These are phyloP conservation scores for Onychostoma macrolepis DNA, from an alignment of 2,113 vertebrate genomes.

Conservation along the genomic window DNA sequence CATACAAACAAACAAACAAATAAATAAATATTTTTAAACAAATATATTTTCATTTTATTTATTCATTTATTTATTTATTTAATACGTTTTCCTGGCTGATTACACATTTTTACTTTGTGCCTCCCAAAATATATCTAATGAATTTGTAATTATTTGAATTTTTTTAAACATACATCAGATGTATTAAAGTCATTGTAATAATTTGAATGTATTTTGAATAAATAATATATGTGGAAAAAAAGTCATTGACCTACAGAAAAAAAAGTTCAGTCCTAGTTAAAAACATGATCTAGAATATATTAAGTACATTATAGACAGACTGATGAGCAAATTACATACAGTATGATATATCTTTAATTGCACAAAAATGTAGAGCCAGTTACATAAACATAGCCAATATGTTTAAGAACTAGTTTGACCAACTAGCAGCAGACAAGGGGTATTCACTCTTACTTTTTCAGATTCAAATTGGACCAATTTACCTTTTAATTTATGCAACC, in stretches of 20 bases:
- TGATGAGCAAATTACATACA: not conserved
- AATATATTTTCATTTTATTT: not conserved
- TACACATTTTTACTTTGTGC: not conserved
- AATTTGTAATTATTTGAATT: not conserved
- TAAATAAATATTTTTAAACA: too few species aligned
- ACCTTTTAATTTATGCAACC: not conserved
- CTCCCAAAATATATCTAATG: not conserved
- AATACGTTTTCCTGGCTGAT: too few species aligned
- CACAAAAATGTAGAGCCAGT: not conserved
- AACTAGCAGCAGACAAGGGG: too few species aligned
- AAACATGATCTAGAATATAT: not conserved
- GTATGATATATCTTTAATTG: not conserved
- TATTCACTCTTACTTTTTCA: too few species aligned
- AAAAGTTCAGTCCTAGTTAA: not conserved
- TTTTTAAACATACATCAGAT: not conserved
- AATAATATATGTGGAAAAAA: not conserved
- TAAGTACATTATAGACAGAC: not conserved
- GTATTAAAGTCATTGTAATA: not conserved
- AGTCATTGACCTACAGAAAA: too few species aligned
- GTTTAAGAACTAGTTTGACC: too few species aligned
- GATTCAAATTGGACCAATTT: too few species aligned
- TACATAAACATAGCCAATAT: too few species aligned
- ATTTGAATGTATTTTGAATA: not conserved
- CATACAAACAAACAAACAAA: too few species aligned
- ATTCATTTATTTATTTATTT: not conserved